Percentiles rank a stretch among this genome's conserved stretches.
These are phyloP conservation scores for Bagarius yarrelli DNA, from an alignment of 2,113 vertebrate genomes.

Conservation along the genomic window DNA sequence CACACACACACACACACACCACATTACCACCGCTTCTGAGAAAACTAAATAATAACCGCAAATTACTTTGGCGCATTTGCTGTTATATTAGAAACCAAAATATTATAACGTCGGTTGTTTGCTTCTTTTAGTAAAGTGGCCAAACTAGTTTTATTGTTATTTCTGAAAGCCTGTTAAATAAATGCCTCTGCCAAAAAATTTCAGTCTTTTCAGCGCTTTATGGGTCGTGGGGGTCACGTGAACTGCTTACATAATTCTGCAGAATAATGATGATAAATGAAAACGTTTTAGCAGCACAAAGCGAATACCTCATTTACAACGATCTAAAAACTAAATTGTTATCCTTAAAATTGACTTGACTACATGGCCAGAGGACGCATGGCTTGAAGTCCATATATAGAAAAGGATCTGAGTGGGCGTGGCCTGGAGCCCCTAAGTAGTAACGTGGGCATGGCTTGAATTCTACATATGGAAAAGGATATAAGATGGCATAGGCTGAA, in stretches of 20 bases:
- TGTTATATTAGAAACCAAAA: slow-evolving; percentile 34
- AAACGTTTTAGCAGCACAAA: neutral
- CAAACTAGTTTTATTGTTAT: slow-evolving; percentile 19
- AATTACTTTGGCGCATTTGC: slow-evolving; percentile 26
- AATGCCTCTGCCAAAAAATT: slow-evolving; percentile 10
- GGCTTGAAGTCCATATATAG: neutral
- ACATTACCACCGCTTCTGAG: slow-evolving; percentile 7
- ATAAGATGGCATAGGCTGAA: too few species aligned
- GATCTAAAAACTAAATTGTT: too few species aligned
- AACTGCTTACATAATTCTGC: slow-evolving; percentile 3
- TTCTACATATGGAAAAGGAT: neutral
- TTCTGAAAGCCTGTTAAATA: slow-evolving; percentile 25
- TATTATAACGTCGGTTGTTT: slow-evolving; percentile 32
- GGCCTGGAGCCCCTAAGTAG: too few species aligned
- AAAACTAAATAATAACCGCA: slow-evolving; percentile 31
- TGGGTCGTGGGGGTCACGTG: slow-evolving; percentile 15
- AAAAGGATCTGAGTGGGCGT: neutral
- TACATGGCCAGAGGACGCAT: neutral
- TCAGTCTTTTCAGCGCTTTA: slow-evolving; percentile 20
- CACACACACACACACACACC: neutral
- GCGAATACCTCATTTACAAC: too few species aligned
- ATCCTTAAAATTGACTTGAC: neutral
- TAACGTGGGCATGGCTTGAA: neutral
- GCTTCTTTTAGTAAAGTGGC: slow-evolving; percentile 23
- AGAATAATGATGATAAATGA: slow-evolving; percentile 35